Conservation (phyloP, 2,797 vertebrate genomes). For the Balearica regulorum region DNA sequence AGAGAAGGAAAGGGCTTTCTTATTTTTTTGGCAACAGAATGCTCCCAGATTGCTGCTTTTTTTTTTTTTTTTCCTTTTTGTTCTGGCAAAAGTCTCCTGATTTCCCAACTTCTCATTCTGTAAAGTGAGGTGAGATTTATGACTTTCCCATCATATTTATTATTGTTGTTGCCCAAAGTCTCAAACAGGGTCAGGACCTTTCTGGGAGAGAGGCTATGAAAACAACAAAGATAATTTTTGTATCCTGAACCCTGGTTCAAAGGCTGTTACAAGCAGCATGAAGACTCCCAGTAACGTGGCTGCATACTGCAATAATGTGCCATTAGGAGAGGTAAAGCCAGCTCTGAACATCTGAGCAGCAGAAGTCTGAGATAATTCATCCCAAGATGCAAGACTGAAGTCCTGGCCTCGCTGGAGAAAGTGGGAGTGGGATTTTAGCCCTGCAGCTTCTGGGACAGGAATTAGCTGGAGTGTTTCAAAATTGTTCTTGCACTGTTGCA, state of each 20-base stretch:
- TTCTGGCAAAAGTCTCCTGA: background rate
- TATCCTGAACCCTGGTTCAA: background rate
- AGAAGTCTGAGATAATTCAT: background rate
- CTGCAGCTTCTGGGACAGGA: background rate
- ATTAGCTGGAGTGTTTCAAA: background rate
- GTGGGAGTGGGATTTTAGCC: background rate
- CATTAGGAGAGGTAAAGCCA: background rate
- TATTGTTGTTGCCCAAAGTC: background rate
- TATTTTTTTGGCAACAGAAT: background rate
- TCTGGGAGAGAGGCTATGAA: background rate
- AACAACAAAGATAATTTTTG: background rate
- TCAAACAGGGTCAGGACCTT: background rate
- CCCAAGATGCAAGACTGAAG: background rate
- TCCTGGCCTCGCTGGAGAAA: background rate
- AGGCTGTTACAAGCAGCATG: background rate
- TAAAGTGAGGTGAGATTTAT: background rate
- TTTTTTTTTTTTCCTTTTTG: too few relatives aligned
- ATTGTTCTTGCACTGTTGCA: background rate
- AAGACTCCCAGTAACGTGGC: background rate
- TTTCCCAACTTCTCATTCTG: background rate
- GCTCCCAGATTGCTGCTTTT: background rate
- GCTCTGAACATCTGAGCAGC: background rate
- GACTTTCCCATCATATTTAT: background rate
- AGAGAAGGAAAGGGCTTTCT: background rate
- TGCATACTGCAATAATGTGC: fast-evolving